These are phyloP conservation scores for Taenioides sp. DNA, from an alignment of 2,797 vertebrate species.

Conservation along the genomic window DNA sequence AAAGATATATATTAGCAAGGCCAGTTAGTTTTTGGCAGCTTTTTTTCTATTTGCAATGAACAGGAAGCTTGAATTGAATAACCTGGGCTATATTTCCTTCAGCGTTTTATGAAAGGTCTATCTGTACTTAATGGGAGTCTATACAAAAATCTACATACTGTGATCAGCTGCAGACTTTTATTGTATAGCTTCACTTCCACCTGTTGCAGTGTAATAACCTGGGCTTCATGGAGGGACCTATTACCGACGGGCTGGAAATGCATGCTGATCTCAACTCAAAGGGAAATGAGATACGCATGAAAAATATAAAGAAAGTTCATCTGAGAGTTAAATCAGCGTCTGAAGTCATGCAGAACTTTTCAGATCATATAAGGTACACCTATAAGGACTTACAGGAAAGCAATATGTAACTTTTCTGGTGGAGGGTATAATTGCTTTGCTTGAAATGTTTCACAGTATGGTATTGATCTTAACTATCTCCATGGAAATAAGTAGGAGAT, in stretches of 20 bases:
- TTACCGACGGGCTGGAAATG: conserved; percentile 29
- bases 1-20: background rate
- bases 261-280: conserved; percentile 13
- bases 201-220: conserved; percentile 29
- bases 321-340: conserved; percentile 1
- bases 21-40: too few relatives aligned
- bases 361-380: background rate
- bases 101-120: conserved; percentile 46
- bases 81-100: too few relatives aligned
- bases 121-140: conserved; percentile 37
- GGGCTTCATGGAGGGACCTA: conserved; percentile 22
- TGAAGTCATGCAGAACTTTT: background rate
- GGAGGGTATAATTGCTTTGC: too few relatives aligned
- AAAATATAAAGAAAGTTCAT: conserved; percentile 14
- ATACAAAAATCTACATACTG: conserved; percentile 18
- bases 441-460: too few relatives aligned
- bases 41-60: background rate
- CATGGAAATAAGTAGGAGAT: too few relatives aligned
- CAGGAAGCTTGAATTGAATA: background rate
- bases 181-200: conserved; percentile 37
- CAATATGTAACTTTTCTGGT: too few relatives aligned
- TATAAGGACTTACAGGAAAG: too few relatives aligned
- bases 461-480: too few relatives aligned
- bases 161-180: conserved; percentile 31
- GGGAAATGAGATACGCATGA: conserved; percentile 19